phyloP scores from a whole-genome alignment of 2,797 vertebrate genomes.

The Thalassophryne amazonica region DNA sequence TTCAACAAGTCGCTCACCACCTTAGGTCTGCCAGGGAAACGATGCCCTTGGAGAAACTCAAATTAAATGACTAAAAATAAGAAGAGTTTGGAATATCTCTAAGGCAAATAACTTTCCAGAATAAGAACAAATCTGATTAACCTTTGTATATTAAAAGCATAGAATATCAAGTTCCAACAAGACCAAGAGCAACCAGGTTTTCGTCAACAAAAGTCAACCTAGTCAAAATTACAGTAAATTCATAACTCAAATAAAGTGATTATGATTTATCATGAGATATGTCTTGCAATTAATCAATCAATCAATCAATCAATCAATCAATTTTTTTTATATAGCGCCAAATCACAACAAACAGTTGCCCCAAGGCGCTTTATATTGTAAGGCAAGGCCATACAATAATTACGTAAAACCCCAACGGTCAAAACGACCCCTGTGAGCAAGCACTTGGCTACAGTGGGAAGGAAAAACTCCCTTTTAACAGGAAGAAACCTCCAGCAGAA shows the following conservation, averaged over 20 bases:
- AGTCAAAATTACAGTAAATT: constrained; percentile 31
- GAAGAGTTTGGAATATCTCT: constrained; percentile 9
- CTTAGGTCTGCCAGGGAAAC: constrained; percentile 22
- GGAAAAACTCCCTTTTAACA: no score
- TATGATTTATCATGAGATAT: constrained; percentile 4
- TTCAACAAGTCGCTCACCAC: constrained; percentile 39
- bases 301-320: no score
- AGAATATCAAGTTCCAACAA: constrained; percentile 15
- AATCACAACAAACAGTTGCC: no score
- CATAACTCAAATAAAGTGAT: constrained; percentile 35
- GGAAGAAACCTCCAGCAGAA: no score
- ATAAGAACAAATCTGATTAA: constrained; percentile 1
- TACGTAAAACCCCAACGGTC: no score
- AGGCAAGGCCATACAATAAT: no score
- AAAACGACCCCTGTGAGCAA: no score
- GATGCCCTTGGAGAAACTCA: constrained; percentile 35
- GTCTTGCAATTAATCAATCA: constrained; percentile 23
- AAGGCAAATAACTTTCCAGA: constrained; percentile 2
- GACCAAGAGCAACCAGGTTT: constrained; percentile 19
- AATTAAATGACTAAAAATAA: constrained; percentile 46
- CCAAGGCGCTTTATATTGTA: no score
- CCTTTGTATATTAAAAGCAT: constrained; percentile 5
- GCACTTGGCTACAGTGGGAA: no score
- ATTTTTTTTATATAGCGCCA: no score
- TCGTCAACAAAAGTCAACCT: constrained; percentile 12